Evolutionary conservation across 1,140 invertebrate genomes (phyloP), one percentile per base, ranked within the genome.

Genomic region (Ips typographus): DNA sequence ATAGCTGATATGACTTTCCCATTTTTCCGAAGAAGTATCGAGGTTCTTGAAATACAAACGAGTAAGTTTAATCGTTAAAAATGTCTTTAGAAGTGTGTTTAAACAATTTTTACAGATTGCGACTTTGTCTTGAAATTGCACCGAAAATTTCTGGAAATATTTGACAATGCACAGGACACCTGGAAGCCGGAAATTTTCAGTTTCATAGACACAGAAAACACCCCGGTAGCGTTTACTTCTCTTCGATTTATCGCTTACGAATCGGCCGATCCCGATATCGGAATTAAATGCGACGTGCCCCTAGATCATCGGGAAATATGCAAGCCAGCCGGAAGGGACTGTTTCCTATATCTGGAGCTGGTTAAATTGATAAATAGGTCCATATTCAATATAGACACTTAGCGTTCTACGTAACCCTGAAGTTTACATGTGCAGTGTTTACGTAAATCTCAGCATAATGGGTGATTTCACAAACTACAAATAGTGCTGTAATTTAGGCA

Each of bases 251-350:
- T 90, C 52, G 85, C 87, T 40, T 82, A 85, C 5, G 86, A 89
- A 71, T 89, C 88, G 4, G 88, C 88, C 72, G 89, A 90, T 83
- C 86, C 88, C 0, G 88, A 87, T 37, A 82, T 89, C 52, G 89
- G 89, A 2, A 81, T 84, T 38, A 81, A 88, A 44, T 86, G 84
- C 68, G 88, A 86, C 7, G 87, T 90, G 40, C 85, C 85, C 0
- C 80, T 90, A 55, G 88, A 90, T 78, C 89, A 90, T 78, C 78
- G 88, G 38, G 87, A 90, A 78, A 90, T 90, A 68, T 90, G 89
- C 80, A 91, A 91, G 76, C 89, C 89, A 0, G 83, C 86, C 36
- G 85, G 85, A 58, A 80, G 88, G 6, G 78, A 84, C 55, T 90
- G 88, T 72, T 85, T 88, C 68, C 78, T 91, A 1, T 91, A 91